Evolutionary conservation across 2,113 vertebrate genomes (phyloP).

Genomic region (Urocitellus parryii): DNA sequence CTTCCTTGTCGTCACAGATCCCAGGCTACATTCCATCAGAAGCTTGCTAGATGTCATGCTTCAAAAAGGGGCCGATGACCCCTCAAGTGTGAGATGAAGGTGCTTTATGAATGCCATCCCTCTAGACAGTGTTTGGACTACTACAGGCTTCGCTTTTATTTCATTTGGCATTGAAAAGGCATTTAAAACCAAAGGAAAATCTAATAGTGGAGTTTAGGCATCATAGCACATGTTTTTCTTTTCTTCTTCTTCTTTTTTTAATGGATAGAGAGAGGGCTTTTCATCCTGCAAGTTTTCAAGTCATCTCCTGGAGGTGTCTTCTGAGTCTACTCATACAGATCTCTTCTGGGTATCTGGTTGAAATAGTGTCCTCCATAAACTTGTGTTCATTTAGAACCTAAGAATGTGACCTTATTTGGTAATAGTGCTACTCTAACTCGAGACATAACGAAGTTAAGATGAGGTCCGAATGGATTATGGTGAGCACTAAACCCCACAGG

Average conservation of each 20-base stretch:
- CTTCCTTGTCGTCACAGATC: not conserved
- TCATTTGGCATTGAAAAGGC: constrained; percentile 13
- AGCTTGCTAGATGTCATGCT: not conserved
- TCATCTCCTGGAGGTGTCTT: not conserved
- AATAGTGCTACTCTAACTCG: not conserved
- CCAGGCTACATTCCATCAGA: not conserved
- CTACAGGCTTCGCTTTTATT: constrained; percentile 46
- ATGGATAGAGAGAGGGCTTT: not conserved
- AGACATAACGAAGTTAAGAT: not conserved
- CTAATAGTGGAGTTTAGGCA: not conserved
- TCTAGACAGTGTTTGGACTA: not conserved
- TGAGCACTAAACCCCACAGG: not conserved
- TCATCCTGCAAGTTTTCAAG: not conserved
- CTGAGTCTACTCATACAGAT: not conserved
- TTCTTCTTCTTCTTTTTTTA: not conserved
- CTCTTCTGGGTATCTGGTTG: not conserved
- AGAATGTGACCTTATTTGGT: not conserved
- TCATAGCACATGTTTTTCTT: not conserved
- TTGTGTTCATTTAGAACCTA: not conserved
- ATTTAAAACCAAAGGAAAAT: not conserved
- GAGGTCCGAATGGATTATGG: not conserved
- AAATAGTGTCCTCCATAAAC: not conserved
- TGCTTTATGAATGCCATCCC: not conserved
- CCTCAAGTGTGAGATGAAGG: not conserved
- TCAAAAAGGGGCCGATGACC: not conserved